Base-by-base conservation (phyloP, 2,797 vertebrate genomes). In the Kryptolebias ocellatus region DNA sequence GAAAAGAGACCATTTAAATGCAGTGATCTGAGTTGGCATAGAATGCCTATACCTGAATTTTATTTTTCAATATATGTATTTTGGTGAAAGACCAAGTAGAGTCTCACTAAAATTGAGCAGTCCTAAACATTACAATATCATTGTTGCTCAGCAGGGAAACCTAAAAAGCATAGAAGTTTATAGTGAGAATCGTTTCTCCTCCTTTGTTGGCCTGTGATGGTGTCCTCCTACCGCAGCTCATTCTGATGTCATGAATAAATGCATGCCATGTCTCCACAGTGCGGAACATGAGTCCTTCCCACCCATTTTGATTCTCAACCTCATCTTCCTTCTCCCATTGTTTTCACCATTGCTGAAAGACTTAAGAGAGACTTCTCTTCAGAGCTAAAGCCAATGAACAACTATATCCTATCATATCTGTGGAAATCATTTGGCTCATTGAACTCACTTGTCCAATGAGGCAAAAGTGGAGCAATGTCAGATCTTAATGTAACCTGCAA, bases 241-340 rank as follows among this genome's bases (percentile, higher is more conserved):
- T 49, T 72, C 83, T 90, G 84, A 84, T 90, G 81, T 88, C 87
- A 91, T 92, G 89, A 91, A 92, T 91, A 91, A 89, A 93, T 92
- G 87, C 86, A 92, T 91, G 84, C 79, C 82, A 81, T 83, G 87
- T 67, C 74, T 75, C 59, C 42, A 34, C 9, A 29, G 67, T 63
- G 50, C 50, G 47, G 71, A 78, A 67, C 69, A 62, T 17, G n/a
- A 54, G 18, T 20, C 76, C 76, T 76, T 69, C 71, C 73, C 75
- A 75, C 78, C 54, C 60, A 67, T 76, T 82, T 78, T 12, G 34
- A 55, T 60, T 83, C 68, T 67, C 54, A 20, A 47, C 59, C 76
- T 64, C 72, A 60, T 44, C 42, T 9, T 39, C 34, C 49, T 78
- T 67, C 52, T 57, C 29, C 62, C 39, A 29, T 77, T 81, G 70